phyloP scores from a whole-genome alignment of 37 sponge, comb jelly and placozoan species.

The Sycon ciliatum region DNA sequence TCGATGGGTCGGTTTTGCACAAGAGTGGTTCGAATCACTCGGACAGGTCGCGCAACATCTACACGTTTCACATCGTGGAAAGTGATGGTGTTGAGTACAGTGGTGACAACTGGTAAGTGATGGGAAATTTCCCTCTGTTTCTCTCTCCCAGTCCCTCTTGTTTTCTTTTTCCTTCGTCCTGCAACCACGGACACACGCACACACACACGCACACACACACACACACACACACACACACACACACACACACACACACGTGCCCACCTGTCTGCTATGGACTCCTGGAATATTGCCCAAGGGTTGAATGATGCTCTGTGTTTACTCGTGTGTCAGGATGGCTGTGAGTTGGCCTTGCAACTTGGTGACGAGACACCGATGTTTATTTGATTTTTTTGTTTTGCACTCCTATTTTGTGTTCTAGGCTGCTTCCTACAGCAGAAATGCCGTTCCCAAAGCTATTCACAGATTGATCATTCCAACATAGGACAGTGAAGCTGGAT shows the following conservation, averaged over 20 bases:
- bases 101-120: constrained; percentile 69
- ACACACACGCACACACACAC: constrained; percentile 21
- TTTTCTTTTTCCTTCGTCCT: background rate
- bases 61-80: constrained; percentile 94
- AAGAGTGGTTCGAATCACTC: constrained; percentile 69
- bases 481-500: too few species aligned
- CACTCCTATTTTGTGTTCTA: too few species aligned
- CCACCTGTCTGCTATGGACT: background rate
- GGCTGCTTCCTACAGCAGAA: too few species aligned
- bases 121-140: background rate
- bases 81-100: constrained; percentile 63
- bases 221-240: constrained; percentile 50
- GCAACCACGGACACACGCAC: background rate
- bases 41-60: constrained; percentile 69
- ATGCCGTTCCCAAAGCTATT: too few species aligned
- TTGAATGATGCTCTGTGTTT: too few species aligned
- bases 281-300: too few species aligned
- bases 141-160: background rate
- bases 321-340: too few species aligned
- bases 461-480: too few species aligned
- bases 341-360: too few species aligned
- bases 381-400: too few species aligned
- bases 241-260: constrained; percentile 42
- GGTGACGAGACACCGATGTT: too few species aligned
- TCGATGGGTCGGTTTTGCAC: constrained; percentile 87